Conservation (phyloP, 2,888 invertebrate species). For the Apomyelois bistriatella region DNA sequence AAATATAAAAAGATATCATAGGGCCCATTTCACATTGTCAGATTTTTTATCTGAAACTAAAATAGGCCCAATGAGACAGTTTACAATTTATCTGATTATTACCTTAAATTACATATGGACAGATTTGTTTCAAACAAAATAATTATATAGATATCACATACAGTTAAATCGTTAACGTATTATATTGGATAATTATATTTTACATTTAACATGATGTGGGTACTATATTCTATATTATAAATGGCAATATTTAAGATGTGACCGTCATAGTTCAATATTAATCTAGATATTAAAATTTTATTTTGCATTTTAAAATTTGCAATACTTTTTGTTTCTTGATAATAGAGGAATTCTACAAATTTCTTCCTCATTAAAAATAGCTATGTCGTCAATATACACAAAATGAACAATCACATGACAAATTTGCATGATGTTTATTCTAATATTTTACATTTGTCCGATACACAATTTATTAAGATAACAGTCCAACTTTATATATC, state of each 20-base stretch:
- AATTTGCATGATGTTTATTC: background rate
- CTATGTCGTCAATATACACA: conserved; percentile 7
- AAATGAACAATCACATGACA: conserved; percentile 15
- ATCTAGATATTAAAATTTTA: conserved; percentile 9
- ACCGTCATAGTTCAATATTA: conserved; percentile 3
- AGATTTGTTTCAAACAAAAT: conserved; percentile 60
- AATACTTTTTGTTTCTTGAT: conserved; percentile 9
- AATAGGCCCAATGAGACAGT: conserved; percentile 21
- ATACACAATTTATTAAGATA: conserved; percentile 8
- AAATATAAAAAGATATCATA: conserved; percentile 7
- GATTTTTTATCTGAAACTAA: conserved; percentile 17
- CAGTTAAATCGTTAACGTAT: conserved; percentile 37
- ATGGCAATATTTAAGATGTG: conserved; percentile 17
- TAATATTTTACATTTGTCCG: conserved; percentile 15
- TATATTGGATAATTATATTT: conserved; percentile 24
- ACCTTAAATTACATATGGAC: conserved; percentile 47
- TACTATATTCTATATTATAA: conserved; percentile 17
- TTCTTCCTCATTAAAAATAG: conserved; percentile 1
- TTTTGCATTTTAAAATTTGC: background rate
- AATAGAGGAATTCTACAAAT: background rate
- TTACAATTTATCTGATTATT: conserved; percentile 33
- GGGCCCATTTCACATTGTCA: conserved; percentile 13
- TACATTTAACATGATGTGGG: conserved; percentile 10
- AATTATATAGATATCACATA: conserved; percentile 57
- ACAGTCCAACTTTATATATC: conserved; percentile 12